These are phyloP conservation scores for Latrodectus hesperus DNA, from an alignment of 2,888 invertebrate species.

Conservation along the genomic window DNA sequence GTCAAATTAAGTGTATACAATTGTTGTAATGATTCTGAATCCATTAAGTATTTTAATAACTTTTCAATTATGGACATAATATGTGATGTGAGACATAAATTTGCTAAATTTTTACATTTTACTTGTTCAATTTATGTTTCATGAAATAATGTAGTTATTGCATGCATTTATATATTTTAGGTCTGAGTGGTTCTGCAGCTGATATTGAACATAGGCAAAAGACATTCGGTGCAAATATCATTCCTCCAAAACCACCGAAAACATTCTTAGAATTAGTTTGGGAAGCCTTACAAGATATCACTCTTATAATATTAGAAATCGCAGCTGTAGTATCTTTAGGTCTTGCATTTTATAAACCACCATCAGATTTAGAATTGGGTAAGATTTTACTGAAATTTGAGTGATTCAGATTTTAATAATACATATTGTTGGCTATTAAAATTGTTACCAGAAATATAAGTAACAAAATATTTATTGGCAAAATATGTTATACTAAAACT, in stretches of 20 bases:
- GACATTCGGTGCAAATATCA: slow-evolving; percentile 98
- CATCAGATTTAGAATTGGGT: slow-evolving; percentile 62
- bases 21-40: too few species aligned
- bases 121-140: neutral
- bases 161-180: slow-evolving; percentile 18
- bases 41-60: too few species aligned
- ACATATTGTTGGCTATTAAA: too few species aligned
- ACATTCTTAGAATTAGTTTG: slow-evolving; percentile 98
- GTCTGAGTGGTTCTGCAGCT: slow-evolving; percentile 88
- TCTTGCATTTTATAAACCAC: slow-evolving; percentile 82
- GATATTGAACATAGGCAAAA: slow-evolving; percentile 94
- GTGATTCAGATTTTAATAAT: too few species aligned
- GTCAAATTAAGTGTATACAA: too few species aligned
- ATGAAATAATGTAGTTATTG: neutral
- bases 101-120: too few species aligned
- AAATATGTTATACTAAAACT: too few species aligned
- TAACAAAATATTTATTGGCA: too few species aligned
- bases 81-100: too few species aligned
- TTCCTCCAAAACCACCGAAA: slow-evolving; percentile 99
- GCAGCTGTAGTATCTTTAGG: slow-evolving; percentile 98
- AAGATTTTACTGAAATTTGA: neutral
- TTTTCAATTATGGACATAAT: too few species aligned
- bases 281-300: slow-evolving; percentile 99
- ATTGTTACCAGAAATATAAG: too few species aligned
- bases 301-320: slow-evolving; percentile 94